Base-by-base conservation (phyloP, 2,888 invertebrate species). In the Corythucha ciliata region DNA sequence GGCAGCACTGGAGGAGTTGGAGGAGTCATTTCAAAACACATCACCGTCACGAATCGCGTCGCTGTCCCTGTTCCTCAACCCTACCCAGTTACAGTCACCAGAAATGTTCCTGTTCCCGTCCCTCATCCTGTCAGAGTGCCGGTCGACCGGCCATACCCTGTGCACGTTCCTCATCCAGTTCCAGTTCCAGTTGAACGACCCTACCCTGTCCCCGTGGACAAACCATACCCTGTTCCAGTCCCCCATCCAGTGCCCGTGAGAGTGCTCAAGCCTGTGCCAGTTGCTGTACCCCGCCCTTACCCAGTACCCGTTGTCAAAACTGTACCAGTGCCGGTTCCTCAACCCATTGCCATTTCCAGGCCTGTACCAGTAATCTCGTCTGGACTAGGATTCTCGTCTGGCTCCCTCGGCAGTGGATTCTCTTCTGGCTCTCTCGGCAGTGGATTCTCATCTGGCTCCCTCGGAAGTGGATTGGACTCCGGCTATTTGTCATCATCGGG, bases 151-250 rank as follows among this genome's bases (percentile, higher is more conserved):
- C 61, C 60, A 10, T 55, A 59, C 2, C 55, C 60, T 16, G 58
- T 72, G 18, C 75, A 76, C 1, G 73, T 76, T 0, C 67, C 72
- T 1, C 72, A 76, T 24, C 74, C 71, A 1, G 70, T 74, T 1
- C 73, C 74, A 1, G 69, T 72, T 2, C 74, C 74, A 2, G 72
- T 73, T 3, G 69, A 69, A 42, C 68, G 72, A 18, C 55, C 57
- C 33, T 56, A 55, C 42, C 52, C 58, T 6, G 52, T 57, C 32
- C 57, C 59, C 49, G 74, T 76, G 1, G 72, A 72, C 2, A 71
- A 59, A 48, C 60, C 59, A 8, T 57, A 59, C 3, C 54, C 60
- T 18, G 56, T 71, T 21, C 75, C 75, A 1, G 73, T 75, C 7
- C 22, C 21, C 1, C 72, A 76, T 24, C 74, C 71, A 1, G 70